A percentile compares a stretch with the other conserved stretches of the same genome.
These are phyloP conservation scores for Myripristis jacobus DNA, from an alignment of 2,797 vertebrate species.

Conservation along the genomic window DNA sequence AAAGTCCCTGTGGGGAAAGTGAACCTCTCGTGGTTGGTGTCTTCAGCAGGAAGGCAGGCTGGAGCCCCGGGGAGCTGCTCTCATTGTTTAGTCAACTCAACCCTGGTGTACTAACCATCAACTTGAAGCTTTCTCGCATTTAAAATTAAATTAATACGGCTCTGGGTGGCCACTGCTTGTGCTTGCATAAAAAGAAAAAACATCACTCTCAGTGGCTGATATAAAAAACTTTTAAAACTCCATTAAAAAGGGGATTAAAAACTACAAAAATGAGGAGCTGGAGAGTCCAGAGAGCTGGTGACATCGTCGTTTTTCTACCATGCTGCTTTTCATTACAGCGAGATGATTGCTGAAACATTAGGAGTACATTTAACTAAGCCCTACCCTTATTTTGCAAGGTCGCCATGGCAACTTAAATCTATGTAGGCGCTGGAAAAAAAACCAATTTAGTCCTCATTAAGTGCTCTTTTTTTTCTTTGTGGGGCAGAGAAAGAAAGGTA, in stretches of 20 bases:
- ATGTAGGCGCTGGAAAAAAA: constrained; percentile 76
- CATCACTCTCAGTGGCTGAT: too few species aligned
- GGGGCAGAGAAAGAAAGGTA: constrained; percentile 31
- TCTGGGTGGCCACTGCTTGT: background rate
- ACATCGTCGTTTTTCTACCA: constrained; percentile 30
- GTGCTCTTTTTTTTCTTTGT: constrained; percentile 38
- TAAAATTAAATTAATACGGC: background rate
- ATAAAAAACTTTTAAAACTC: constrained; percentile 37
- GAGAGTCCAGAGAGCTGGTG: constrained; percentile 41
- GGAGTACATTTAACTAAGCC: constrained; percentile 66
- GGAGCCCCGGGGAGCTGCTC: constrained; percentile 23
- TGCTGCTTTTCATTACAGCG: constrained; percentile 75
- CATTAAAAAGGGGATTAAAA: constrained; percentile 35
- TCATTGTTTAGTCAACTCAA: constrained; percentile 34
- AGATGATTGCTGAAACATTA: constrained; percentile 70
- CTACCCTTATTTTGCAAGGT: constrained; percentile 77
- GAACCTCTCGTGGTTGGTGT: constrained; percentile 52
- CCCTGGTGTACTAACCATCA: constrained; percentile 3
- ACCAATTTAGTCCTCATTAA: constrained; percentile 65
- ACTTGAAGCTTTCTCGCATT: background rate
- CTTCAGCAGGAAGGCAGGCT: constrained; percentile 34
- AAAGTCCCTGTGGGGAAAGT: constrained; percentile 39
- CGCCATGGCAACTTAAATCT: constrained; percentile 78
- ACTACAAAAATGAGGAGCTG: constrained; percentile 34
- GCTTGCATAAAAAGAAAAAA: background rate